A percentile compares a stretch with the other conserved stretches of the same genome.
Conservation (phyloP, 2,113 vertebrate genomes). For the Hippocampus guttulatus region DNA sequence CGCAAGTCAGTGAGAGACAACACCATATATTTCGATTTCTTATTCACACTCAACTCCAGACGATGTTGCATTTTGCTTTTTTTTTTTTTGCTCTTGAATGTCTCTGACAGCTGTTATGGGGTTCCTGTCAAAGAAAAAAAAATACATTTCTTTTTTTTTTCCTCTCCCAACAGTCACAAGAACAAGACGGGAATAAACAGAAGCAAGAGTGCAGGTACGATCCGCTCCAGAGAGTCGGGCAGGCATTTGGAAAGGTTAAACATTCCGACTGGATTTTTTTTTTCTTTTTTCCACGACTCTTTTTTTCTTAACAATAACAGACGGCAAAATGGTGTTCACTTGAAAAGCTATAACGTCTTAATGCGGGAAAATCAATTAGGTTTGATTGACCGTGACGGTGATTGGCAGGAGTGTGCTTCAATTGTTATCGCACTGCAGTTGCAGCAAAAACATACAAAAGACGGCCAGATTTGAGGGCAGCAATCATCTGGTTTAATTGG, state of each 20-base stretch:
- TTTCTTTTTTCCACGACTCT: slow-evolving; percentile 9
- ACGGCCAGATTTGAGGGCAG: slow-evolving; percentile 58
- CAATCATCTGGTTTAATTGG: slow-evolving; percentile 70
- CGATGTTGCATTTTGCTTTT: slow-evolving; percentile 48
- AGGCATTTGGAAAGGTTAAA: slow-evolving; percentile 43
- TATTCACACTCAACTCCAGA: slow-evolving; percentile 26
- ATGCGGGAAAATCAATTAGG: slow-evolving; percentile 46
- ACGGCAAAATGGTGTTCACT: slow-evolving; percentile 53
- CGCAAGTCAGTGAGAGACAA: slow-evolving; percentile 54
- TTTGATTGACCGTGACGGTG: slow-evolving; percentile 63
- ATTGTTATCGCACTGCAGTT: slow-evolving; percentile 59
- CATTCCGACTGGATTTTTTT: slow-evolving; percentile 35
- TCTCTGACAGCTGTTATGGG: slow-evolving; percentile 62
- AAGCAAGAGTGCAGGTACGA: slow-evolving; percentile 23
- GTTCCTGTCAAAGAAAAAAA: slow-evolving; percentile 48
- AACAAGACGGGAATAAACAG: slow-evolving; percentile 57
- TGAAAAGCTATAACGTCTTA: slow-evolving; percentile 58
- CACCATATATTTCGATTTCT: slow-evolving; percentile 30
- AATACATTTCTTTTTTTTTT: slow-evolving; percentile 30
- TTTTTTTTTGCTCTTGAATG: slow-evolving; percentile 42
- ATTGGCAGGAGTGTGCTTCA: slow-evolving; percentile 61
- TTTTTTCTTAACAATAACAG: slow-evolving; percentile 51
- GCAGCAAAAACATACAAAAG: slow-evolving; percentile 23
- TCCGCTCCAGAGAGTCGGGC: slow-evolving; percentile 44
- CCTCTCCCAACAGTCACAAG: slow-evolving; percentile 41